A percentile compares a stretch with the other conserved stretches of the same genome.
These are phyloP conservation scores for Oreochromis tanganicae DNA, from an alignment of 2,113 vertebrate genomes.

Conservation along the genomic window DNA sequence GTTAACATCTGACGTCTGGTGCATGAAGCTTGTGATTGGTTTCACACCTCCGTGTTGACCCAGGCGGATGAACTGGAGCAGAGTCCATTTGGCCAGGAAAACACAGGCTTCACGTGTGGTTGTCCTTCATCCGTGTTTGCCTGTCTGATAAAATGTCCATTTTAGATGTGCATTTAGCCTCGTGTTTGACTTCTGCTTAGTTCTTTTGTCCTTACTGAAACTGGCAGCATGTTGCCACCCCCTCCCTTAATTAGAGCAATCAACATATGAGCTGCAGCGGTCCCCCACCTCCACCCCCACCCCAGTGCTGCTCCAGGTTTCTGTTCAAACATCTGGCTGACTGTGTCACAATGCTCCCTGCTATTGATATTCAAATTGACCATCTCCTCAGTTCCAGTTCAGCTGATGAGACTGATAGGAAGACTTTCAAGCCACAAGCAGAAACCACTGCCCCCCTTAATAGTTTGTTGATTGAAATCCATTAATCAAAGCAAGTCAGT, in stretches of 20 bases:
- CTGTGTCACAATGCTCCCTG: not conserved
- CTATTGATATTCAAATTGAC: constrained; percentile 56
- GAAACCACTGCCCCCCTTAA: not conserved
- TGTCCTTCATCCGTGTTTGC: not conserved
- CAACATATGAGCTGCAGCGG: constrained; percentile 1
- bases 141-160: not conserved
- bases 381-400: not conserved
- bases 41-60: constrained; percentile 56
- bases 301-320: constrained; percentile 28
- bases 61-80: not conserved
- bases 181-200: not conserved
- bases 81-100: constrained; percentile 39
- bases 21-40: not conserved
- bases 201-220: constrained; percentile 22
- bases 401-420: constrained; percentile 14
- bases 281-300: not conserved
- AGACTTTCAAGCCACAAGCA: constrained; percentile 5
- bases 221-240: not conserved
- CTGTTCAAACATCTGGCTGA: constrained; percentile 36
- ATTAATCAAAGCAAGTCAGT: not conserved
- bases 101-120: not conserved
- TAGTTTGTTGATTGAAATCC: not conserved
- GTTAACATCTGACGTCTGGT: not conserved
- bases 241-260: not conserved
- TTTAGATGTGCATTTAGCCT: too few relatives aligned